Evolutionary conservation across 2,797 vertebrate species (phyloP).

Genomic region (Sebastolobus alascanus): DNA sequence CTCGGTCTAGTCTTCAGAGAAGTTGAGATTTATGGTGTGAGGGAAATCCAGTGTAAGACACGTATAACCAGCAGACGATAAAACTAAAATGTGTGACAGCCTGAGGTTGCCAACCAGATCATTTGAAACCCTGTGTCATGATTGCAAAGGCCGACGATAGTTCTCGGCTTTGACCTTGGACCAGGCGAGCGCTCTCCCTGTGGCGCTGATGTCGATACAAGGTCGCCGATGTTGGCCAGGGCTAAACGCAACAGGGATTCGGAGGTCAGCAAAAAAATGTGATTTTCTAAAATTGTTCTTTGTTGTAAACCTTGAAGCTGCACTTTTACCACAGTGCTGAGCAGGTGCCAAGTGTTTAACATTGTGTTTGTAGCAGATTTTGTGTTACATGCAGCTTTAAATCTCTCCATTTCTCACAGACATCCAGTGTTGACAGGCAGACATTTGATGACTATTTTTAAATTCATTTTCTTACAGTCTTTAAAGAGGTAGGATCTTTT

Average conservation of each 20-base stretch:
- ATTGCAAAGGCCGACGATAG: constrained; percentile 42
- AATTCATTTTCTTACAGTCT: background rate
- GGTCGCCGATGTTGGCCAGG: constrained; percentile 58
- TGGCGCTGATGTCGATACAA: constrained; percentile 55
- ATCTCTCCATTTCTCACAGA: background rate
- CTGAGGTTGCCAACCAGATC: constrained; percentile 40
- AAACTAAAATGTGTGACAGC: constrained; percentile 20
- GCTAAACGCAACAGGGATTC: constrained; percentile 51
- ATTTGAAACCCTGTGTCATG: constrained; percentile 44
- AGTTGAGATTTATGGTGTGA: background rate
- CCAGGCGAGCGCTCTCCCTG: constrained; percentile 50
- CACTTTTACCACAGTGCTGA: background rate
- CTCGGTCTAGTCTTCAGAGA: background rate
- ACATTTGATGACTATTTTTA: background rate
- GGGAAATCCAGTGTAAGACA: background rate
- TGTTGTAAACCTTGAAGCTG: constrained; percentile 29
- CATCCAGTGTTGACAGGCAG: background rate
- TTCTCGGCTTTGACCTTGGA: constrained; percentile 67
- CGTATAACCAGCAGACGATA: background rate
- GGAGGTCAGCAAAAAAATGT: constrained; percentile 27
- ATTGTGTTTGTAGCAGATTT: background rate
- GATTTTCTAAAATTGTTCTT: constrained; percentile 17
- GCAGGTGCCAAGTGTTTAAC: background rate
- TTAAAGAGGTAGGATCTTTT: constrained; percentile 11
- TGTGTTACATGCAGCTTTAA: background rate